These are phyloP conservation scores for Aromia moschata DNA, from an alignment of 2,888 invertebrate genomes.

Conservation along the genomic window DNA sequence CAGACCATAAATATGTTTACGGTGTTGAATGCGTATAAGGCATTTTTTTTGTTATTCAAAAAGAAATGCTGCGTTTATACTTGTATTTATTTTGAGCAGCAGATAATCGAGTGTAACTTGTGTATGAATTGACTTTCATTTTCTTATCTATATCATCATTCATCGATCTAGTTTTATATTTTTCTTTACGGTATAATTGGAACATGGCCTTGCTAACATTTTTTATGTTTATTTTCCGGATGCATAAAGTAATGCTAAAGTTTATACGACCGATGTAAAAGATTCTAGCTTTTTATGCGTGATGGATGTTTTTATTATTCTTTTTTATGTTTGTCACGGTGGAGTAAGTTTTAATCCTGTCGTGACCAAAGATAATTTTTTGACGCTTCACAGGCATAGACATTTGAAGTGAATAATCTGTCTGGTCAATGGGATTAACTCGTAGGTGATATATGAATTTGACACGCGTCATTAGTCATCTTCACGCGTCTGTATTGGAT, in stretches of 20 bases:
- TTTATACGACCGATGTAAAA: background rate
- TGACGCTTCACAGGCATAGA: background rate
- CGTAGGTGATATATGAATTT: background rate
- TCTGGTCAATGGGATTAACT: background rate
- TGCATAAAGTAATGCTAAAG: background rate
- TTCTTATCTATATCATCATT: too few relatives aligned
- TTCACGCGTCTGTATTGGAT: background rate
- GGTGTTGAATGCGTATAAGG: too few relatives aligned
- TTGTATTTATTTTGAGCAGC: too few relatives aligned
- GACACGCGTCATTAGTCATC: background rate
- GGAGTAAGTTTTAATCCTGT: background rate
- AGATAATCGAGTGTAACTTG: too few relatives aligned
- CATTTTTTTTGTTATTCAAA: too few relatives aligned
- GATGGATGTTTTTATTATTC: background rate
- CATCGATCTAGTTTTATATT: too few relatives aligned
- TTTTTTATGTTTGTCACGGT: background rate
- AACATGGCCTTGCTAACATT: background rate
- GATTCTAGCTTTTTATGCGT: background rate
- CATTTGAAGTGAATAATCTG: background rate
- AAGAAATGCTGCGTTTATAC: too few relatives aligned
- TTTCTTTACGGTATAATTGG: too few relatives aligned
- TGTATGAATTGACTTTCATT: too few relatives aligned
- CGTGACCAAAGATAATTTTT: constrained; percentile 1
- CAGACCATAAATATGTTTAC: too few relatives aligned
- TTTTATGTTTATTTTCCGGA: background rate